Evolutionary conservation across 2,888 invertebrate species (phyloP), one percentile per base, ranked within the genome.

Genomic region (Cephonodes hylas): DNA sequence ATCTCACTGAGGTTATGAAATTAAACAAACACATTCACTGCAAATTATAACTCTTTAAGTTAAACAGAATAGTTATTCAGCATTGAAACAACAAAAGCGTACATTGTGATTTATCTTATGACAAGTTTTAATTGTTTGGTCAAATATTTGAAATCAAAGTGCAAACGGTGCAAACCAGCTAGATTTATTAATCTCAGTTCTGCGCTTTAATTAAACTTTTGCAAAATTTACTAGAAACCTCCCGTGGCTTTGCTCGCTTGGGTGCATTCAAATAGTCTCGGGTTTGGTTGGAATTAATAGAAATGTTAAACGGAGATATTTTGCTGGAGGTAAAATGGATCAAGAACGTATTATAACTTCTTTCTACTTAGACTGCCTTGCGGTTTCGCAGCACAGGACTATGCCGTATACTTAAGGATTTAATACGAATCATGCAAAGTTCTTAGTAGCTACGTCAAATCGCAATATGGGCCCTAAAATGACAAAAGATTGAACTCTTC

Each of bases 201-300:
- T 60, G 63, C 59, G 68, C 66, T 76, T 72, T 68, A 73, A 76
- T 74, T 74, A 76, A 75, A 73, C 65, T 76, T 73, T 67, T 69
- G 69, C 53, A 64, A 67, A 69, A 74, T 73, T 68, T 63, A 48
- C 64, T 63, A 61, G 53, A 63, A 38, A 15, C 61, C 34, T 59
- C 69, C 61, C 60, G 60, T 60, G 60, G 64, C 60, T 64, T 66
- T 64, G 44, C 25, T 22, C 61, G 60, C 63, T 56, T 59, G 60
- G 18, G 8, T 48, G 56, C 42, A 62, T 61, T 61, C 38, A 46
- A 65, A 62, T 63, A 64, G 58, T 48, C 60, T 59, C 56, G 60
- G 59, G 61, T 61, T 58, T 58, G 68, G 68, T 63, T 64, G 64
- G 38, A 27, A 53, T 53, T 27, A 31, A 53, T 10, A 10, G 18